Conservation (phyloP, 2,113 vertebrate species). For the Coptodon rendalli region DNA sequence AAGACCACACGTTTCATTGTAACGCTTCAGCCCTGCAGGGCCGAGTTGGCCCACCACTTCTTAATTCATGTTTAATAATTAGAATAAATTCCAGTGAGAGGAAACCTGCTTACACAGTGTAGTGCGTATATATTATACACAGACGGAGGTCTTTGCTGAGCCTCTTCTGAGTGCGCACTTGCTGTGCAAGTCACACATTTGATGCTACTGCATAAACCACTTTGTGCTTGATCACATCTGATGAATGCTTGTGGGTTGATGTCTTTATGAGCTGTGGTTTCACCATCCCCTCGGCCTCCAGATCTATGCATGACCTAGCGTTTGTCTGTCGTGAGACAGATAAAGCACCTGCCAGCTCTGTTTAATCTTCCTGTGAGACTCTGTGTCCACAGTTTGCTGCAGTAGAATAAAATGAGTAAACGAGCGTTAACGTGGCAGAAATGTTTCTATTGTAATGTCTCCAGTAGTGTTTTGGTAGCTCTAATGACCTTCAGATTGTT, state of each 20-base stretch:
- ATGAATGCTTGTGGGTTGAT: background rate
- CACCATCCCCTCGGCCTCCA: background rate
- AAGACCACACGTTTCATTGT: background rate
- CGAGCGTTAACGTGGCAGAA: background rate
- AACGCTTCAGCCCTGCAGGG: background rate
- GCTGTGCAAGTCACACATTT: background rate
- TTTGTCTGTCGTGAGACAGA: background rate
- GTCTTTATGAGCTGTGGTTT: background rate
- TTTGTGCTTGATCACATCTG: background rate
- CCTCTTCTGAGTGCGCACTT: fast-evolving
- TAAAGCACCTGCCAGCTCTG: background rate
- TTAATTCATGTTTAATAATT: background rate
- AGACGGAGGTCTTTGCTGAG: background rate
- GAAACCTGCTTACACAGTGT: background rate
- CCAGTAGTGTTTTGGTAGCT: background rate
- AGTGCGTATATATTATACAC: fast-evolving
- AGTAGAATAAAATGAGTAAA: background rate
- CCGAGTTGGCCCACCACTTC: fast-evolving
- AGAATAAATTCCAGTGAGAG: background rate
- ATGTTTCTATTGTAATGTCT: background rate
- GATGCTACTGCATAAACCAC: background rate
- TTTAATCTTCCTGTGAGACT: background rate
- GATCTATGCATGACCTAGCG: background rate
- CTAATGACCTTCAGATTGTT: background rate
- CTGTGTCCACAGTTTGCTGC: background rate